Evolutionary conservation across 2,797 vertebrate genomes (phyloP), one percentile per base, ranked within the genome.

Genomic region (Xerus rutilus): DNA sequence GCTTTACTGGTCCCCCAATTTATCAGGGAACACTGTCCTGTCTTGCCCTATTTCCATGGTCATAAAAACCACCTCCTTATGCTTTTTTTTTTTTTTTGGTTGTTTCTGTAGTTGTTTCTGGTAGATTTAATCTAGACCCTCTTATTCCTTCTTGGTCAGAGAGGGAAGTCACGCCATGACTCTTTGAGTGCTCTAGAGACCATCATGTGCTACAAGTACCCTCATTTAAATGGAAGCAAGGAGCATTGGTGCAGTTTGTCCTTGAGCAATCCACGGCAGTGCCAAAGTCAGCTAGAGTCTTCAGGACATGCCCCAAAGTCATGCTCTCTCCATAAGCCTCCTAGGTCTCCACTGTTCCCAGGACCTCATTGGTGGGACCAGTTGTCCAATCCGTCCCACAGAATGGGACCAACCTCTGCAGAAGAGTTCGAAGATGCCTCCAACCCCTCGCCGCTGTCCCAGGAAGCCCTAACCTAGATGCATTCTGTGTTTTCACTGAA

Each of bases 281-380:
- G 57, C 32, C 69, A 8, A 11, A 6, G 32, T 62, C 28, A 17
- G 4, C 17, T 17, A 49, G 15, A 17, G 28, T 39, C 30, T 49
- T 15, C 2, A 0, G 17, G 12, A 4, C 43, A 5, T 11, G 7
- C 10, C 47, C 49, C 0, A 3, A 18, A 4, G 20, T 39, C 30
- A 13, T 28, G 20, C 5, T 43, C 35, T 45, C 21, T 0, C 21
- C n/a, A 12, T 18, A 1, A 25, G 18, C 7, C n/a, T 1, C 49
- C n/a, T 18, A 13, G 20, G 6, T 59, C 30, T 47, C 25, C 0
- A 28, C 52, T 35, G 20, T 35, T 70, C 20, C 28, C 9, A 0
- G 32, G 32, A n/a, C 3, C 43, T 57, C 49, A 8, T 59, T 62
- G 49, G 25, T 43, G 52, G 23, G 43, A 49, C 21, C 43, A 18